These are phyloP conservation scores for Ramphastos sulfuratus DNA, from an alignment of 2,113 vertebrate species.

Conservation along the genomic window DNA sequence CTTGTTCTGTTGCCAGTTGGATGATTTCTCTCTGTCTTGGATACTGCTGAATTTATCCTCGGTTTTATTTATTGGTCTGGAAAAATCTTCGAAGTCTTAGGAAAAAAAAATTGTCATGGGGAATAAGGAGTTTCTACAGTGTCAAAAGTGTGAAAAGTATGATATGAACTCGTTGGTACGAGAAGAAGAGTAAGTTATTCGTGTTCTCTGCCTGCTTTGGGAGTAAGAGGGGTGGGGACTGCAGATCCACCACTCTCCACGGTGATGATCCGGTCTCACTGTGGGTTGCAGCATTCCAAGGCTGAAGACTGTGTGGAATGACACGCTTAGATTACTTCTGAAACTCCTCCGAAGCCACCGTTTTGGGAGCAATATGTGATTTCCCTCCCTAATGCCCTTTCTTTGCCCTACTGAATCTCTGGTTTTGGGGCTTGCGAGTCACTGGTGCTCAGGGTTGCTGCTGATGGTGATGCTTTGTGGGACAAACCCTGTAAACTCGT, in stretches of 20 bases:
- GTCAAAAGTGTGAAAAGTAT: too few species aligned
- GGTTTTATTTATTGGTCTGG: fast-evolving
- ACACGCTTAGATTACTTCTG: background rate
- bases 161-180: fast-evolving
- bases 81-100: fast-evolving
- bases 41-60: background rate
- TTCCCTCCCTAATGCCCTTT: background rate
- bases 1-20: background rate
- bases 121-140: background rate
- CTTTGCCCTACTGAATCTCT: background rate
- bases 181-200: too few species aligned
- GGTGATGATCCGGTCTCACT: background rate
- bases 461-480: too few species aligned
- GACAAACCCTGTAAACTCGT: fast-evolving
- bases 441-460: background rate
- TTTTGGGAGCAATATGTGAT: background rate
- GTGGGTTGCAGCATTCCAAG: fast-evolving
- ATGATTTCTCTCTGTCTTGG: background rate
- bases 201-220: background rate
- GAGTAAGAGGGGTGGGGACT: too few species aligned
- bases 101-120: background rate
- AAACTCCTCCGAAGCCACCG: fast-evolving
- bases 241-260: background rate
- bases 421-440: fast-evolving
- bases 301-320: background rate